phyloP scores from a whole-genome alignment of 2,888 invertebrate genomes.

The Lasioglossum calceatum region DNA sequence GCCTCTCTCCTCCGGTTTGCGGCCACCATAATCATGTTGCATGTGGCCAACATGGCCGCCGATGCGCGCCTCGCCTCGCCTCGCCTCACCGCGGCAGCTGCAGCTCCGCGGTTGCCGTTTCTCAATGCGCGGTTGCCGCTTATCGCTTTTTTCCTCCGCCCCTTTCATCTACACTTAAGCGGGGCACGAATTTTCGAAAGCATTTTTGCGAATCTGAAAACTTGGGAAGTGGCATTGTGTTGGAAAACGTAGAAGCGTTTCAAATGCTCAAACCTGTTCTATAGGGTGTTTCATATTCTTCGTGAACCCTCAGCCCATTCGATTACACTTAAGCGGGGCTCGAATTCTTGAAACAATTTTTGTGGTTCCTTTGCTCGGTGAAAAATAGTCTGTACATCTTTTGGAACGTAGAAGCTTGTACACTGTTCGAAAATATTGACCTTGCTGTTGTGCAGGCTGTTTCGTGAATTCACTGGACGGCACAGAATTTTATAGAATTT shows the following conservation, averaged over 20 bases:
- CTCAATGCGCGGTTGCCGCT: not conserved
- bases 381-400: not conserved
- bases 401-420: not conserved
- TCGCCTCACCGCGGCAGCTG: conserved; percentile 51
- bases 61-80: conserved; percentile 37
- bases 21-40: conserved; percentile 82
- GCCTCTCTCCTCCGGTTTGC: conserved; percentile 64
- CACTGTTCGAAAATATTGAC: not conserved
- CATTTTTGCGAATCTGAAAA: not conserved
- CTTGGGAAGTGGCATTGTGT: not conserved
- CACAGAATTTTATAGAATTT: not conserved
- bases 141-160: conserved; percentile 41
- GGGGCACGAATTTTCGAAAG: not conserved
- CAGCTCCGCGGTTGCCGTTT: conserved; percentile 5
- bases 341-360: not conserved
- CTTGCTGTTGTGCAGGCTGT: not conserved
- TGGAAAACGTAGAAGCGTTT: not conserved
- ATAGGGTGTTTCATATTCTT: not conserved
- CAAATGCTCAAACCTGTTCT: not conserved
- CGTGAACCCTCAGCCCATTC: no score
- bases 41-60: conserved; percentile 81
- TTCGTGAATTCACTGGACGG: not conserved
- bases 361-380: not conserved
- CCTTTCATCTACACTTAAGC: conserved; percentile 1
- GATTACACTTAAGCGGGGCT: no score